A percentile compares a stretch with the other conserved stretches of the same genome.
Conservation (phyloP, 2,888 invertebrate species). For the Agonopterix arenella region DNA sequence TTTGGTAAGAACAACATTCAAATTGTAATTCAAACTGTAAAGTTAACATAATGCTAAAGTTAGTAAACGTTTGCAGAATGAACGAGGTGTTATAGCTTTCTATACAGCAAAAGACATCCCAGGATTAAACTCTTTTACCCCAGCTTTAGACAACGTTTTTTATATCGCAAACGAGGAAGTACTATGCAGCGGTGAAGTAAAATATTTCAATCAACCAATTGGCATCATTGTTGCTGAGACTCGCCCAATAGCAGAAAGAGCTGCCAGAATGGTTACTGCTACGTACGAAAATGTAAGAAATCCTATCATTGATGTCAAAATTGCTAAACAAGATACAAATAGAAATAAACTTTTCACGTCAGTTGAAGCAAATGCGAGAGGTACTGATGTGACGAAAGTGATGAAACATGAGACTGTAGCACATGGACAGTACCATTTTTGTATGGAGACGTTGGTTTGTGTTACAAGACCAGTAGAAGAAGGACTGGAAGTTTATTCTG, state of each 20-base stretch:
- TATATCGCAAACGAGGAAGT: constrained; percentile 56
- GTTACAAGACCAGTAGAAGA: constrained; percentile 81
- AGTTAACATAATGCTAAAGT: not conserved
- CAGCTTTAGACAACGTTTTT: constrained; percentile 17
- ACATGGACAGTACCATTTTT: constrained; percentile 82
- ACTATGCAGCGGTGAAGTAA: constrained; percentile 29
- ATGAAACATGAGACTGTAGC: constrained; percentile 69
- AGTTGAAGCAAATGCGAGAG: constrained; percentile 32
- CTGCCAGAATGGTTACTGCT: constrained; percentile 73
- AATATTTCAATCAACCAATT: constrained; percentile 42
- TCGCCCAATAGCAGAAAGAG: constrained; percentile 68
- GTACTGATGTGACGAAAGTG: constrained; percentile 46
- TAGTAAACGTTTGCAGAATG: constrained; percentile 54
- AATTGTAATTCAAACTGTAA: not conserved
- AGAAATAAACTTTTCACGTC: constrained; percentile 20
- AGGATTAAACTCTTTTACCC: constrained; percentile 78
- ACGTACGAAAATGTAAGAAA: constrained; percentile 56
- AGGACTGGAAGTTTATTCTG: constrained; percentile 78
- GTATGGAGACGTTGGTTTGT: constrained; percentile 82
- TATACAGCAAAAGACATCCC: constrained; percentile 80
- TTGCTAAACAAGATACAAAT: constrained; percentile 24
- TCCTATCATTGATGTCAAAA: constrained; percentile 34
- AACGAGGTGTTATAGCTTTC: constrained; percentile 79
- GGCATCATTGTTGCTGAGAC: constrained; percentile 75
- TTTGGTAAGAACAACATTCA: constrained; percentile 59